phyloP scores from a whole-genome alignment of 2,797 vertebrate species.

The Halcyon badia region DNA sequence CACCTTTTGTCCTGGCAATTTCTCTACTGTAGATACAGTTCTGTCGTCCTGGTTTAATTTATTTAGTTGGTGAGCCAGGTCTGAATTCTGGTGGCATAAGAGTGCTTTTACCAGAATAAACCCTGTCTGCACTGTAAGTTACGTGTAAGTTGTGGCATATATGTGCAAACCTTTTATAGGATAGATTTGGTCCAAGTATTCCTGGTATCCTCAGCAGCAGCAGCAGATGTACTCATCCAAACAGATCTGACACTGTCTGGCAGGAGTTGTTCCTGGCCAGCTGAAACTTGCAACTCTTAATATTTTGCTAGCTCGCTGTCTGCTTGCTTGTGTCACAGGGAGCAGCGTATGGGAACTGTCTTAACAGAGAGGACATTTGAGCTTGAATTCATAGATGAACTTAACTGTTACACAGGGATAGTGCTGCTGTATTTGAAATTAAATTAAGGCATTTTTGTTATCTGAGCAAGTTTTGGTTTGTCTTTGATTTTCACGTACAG shows the following conservation, averaged over 20 bases:
- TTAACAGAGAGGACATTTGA: neutral
- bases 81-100: fast-evolving
- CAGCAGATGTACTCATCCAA: slow-evolving; percentile 21
- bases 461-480: neutral
- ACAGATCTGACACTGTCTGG: slow-evolving; percentile 40
- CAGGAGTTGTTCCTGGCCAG: slow-evolving; percentile 5
- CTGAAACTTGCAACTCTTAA: slow-evolving; percentile 36
- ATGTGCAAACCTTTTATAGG: slow-evolving; percentile 4
- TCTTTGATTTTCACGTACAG: neutral
- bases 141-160: neutral
- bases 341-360: neutral
- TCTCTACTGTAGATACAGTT: neutral
- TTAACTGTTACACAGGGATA: fast-evolving
- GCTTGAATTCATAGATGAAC: neutral
- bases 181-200: slow-evolving; percentile 24
- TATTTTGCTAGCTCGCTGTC: neutral
- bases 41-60: neutral
- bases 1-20: neutral
- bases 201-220: slow-evolving; percentile 57
- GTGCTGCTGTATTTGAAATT: neutral
- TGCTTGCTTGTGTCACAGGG: neutral
- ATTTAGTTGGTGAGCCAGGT: neutral
- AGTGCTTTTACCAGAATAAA: neutral
- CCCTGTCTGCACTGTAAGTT: neutral
- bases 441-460: neutral